Evolutionary conservation across 2,113 vertebrate species (phyloP).

Genomic region (Lampris incognitus): DNA sequence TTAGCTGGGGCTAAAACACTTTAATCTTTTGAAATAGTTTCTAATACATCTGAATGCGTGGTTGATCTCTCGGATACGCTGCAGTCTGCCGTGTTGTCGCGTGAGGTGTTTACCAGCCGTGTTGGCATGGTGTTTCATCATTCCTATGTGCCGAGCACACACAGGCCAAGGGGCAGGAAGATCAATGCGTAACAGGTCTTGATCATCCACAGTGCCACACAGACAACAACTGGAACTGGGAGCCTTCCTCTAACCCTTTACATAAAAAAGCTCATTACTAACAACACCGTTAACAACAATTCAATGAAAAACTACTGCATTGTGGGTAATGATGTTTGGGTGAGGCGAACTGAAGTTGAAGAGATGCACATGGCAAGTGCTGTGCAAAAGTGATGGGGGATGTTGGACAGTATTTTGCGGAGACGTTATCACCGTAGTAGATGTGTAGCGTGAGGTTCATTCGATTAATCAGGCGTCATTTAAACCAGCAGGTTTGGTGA

Average conservation of each 20-base stretch:
- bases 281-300: conserved; percentile 27
- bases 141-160: conserved; percentile 45
- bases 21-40: conserved; percentile 80
- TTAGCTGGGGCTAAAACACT: conserved; percentile 71
- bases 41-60: conserved; percentile 76
- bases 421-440: conserved; percentile 61
- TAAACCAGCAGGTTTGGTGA: conserved; percentile 74
- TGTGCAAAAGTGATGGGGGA: conserved; percentile 42
- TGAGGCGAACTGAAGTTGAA: conserved; percentile 40
- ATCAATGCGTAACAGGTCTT: conserved; percentile 47
- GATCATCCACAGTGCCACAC: conserved; percentile 48
- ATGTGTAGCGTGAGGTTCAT: conserved; percentile 70
- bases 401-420: conserved; percentile 31
- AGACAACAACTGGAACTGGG: conserved; percentile 33
- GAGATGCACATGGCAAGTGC: conserved; percentile 41
- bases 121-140: conserved; percentile 66
- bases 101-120: conserved; percentile 51
- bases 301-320: conserved; percentile 29
- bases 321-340: conserved; percentile 39
- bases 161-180: conserved; percentile 16
- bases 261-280: conserved; percentile 30
- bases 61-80: conserved; percentile 72
- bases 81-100: conserved; percentile 39
- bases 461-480: conserved; percentile 79
- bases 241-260: conserved; percentile 19